phyloP scores from a whole-genome alignment of 2,113 vertebrate species.

The Bubo blakistoni region DNA sequence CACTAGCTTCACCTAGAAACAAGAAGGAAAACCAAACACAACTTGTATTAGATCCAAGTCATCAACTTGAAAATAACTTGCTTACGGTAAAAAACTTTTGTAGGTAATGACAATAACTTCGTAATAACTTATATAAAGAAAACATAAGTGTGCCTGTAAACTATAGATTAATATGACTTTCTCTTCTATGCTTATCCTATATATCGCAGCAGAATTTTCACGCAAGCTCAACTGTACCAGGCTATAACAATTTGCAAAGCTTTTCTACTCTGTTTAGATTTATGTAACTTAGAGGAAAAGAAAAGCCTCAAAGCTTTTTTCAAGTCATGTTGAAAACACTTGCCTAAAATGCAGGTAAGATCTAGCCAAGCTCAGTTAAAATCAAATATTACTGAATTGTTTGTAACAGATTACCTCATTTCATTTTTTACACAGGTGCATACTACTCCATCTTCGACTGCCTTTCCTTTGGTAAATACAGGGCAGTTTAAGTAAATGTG shows the following conservation, averaged over 20 bases:
- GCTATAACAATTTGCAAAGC: not conserved
- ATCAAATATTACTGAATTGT: not conserved
- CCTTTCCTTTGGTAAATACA: not conserved
- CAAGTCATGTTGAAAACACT: not conserved
- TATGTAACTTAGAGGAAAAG: not conserved
- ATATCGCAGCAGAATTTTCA: not conserved
- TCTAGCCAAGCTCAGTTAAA: not conserved
- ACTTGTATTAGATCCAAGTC: not conserved
- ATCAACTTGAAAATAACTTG: not conserved
- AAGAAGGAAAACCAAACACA: not conserved
- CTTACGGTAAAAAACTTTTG: not conserved
- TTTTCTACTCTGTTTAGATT: not conserved
- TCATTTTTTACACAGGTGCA: not conserved
- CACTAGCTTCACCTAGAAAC: slow-evolving; percentile 63
- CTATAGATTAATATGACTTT: not conserved
- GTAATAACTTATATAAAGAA: not conserved
- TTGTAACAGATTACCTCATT: not conserved
- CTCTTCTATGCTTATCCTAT: not conserved
- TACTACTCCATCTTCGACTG: not conserved
- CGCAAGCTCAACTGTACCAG: not conserved
- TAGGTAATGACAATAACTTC: not conserved
- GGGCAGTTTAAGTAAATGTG: not conserved
- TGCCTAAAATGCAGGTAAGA: not conserved
- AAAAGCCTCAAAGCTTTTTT: not conserved
- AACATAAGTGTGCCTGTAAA: not conserved